A percentile compares a stretch with the other conserved stretches of the same genome.
Conservation (phyloP, 1,140 invertebrate genomes). For the Drosophila saltans region DNA sequence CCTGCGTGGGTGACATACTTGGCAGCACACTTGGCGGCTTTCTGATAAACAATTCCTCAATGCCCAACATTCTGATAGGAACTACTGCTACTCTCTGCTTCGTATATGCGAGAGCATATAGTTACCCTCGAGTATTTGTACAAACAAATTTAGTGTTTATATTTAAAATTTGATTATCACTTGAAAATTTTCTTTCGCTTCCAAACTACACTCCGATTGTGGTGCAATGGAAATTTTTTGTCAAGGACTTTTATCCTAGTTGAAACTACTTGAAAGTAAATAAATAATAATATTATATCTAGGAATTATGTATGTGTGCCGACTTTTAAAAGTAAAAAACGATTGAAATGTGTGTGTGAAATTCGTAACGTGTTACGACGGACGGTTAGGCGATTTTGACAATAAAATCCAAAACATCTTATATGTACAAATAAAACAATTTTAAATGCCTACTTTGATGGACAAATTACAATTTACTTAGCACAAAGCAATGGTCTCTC, state of each 20-base stretch:
- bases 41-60: conserved; percentile 63
- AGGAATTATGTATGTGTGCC: conserved; percentile 65
- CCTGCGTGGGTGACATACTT: conserved; percentile 54
- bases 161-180: conserved; percentile 68
- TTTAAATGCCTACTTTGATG: not conserved
- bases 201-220: conserved; percentile 21
- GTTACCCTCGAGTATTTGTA: conserved; percentile 7
- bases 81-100: not conserved
- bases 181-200: conserved; percentile 64
- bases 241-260: conserved; percentile 3
- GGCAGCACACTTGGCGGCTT: conserved; percentile 46
- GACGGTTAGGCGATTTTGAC: conserved; percentile 21
- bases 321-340: conserved; percentile 77
- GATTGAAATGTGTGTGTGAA: conserved; percentile 47
- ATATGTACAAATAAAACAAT: not conserved
- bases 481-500: too few relatives aligned
- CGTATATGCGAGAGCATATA: conserved; percentile 1
- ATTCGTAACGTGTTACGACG: conserved; percentile 17
- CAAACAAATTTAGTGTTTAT: conserved; percentile 37
- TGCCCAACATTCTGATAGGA: conserved; percentile 45
- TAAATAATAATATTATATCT: conserved; percentile 43
- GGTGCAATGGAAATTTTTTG: conserved; percentile 38
- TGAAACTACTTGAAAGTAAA: conserved; percentile 22
- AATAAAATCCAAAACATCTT: not conserved
- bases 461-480: not conserved